phyloP scores from a whole-genome alignment of 2,113 vertebrate genomes.

The Calypte anna region DNA sequence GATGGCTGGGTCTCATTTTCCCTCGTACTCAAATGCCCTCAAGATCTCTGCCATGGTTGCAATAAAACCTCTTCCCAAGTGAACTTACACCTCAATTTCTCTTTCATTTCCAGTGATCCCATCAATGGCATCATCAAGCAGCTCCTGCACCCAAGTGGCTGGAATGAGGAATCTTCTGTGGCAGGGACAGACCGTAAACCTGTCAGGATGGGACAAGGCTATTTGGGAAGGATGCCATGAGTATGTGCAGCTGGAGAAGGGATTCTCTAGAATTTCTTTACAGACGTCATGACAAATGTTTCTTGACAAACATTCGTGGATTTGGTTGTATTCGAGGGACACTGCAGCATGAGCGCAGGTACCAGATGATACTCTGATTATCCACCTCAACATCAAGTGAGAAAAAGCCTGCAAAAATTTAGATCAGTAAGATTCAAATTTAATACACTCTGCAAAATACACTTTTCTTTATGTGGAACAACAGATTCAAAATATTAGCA shows the following conservation, averaged over 20 bases:
- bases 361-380: neutral
- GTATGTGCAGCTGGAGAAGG: neutral
- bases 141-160: conserved; percentile 22
- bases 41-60: neutral
- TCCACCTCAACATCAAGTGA: neutral
- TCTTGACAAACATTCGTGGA: neutral
- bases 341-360: neutral
- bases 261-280: neutral
- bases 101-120: neutral
- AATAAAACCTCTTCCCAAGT: neutral
- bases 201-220: rapidly evolving
- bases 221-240: rapidly evolving
- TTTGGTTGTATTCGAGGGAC: neutral
- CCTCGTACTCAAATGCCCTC: neutral
- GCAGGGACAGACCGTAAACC: neutral
- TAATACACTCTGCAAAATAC: neutral
- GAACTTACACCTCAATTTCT: neutral
- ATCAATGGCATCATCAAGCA: neutral
- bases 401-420: neutral
- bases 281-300: neutral
- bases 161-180: neutral
- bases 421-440: neutral
- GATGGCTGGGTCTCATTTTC: neutral
- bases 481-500: neutral
- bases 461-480: neutral